Base-by-base conservation (phyloP, 2,113 vertebrate species). In the Nothoprocta pentlandii region DNA sequence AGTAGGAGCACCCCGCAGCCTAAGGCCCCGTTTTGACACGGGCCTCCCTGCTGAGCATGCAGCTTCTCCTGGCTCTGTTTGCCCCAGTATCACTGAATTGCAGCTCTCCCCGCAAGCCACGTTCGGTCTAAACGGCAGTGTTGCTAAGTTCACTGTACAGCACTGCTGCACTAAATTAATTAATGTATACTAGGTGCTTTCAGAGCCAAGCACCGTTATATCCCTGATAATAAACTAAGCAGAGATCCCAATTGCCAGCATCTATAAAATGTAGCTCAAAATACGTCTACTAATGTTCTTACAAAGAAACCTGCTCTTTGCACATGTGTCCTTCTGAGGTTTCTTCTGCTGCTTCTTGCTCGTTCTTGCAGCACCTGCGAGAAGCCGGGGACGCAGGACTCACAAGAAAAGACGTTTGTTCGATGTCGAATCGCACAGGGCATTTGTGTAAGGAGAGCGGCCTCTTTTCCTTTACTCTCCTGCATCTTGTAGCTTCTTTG, bases 401-500 rank as follows among this genome's bases (percentile, higher is more conserved):
- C 13, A 21, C 90, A 95, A 96, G 91, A 96, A 95, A 94, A 81
- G 91, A 53, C 12, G 4, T 80, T 92, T 95, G 91, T 95, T 95
- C 77, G 17, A 88, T 78, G 59, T 42, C 73, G 61, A 95, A 94
- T 93, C 47, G 89, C 89, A 68, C 4, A 1, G 58, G 53, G 78
- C 93, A 88, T 85, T 96, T 93, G 82, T 89, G 69, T 69, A 51
- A 79, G 47, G 77, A 91, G 76, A 90, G 42, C 2, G 2, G 69
- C 80, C 66, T 46, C 83, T 89, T 93, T 79, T 78, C 92, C 95
- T 90, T 95, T 90, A 73, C 94, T 90, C 87, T 95, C 80, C 95
- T 96, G 96, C 86, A 91, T 92, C 94, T 96, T 97, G 95, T 97
- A 88, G 87, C 93, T 92, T 91, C 97, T 97, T 97, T 97, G 92